Base-by-base conservation (phyloP, 2,797 vertebrate genomes). In the Hipposideros larvatus region DNA sequence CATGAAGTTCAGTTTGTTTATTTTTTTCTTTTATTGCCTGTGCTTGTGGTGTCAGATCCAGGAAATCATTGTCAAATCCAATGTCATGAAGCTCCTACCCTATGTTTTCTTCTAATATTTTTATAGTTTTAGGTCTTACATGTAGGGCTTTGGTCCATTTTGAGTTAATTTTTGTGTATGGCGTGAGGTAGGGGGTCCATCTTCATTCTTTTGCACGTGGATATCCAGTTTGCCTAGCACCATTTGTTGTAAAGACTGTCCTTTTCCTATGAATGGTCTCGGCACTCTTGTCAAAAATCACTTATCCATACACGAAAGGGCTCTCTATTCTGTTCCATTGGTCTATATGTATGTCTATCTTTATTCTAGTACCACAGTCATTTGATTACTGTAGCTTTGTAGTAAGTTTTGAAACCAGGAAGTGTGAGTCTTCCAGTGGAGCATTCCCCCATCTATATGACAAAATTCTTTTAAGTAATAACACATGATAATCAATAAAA, bases 381-480 rank as follows among this genome's bases (percentile, higher is more conserved):
- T 79, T 43, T 28, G 16, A 82, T 71, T 43, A 71, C 37, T 34
- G 22, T 46, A 65, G 46, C 46, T 73, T 93, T 65, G 22, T 53
- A 9, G 8, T 63, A 74, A 94, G 51, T 88, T 94, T 93, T 74
- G 68, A 89, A 94, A 74, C 59, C 37, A 48, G 48, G 46, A 82
- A 82, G 48, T 74, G 13, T 82, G 77, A 55, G 37, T 73, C 48
- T 13, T 24, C 31, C 66, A 82, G 1, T 74, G 57, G 31, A 65
- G n/a, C 51, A 51, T 59, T n/a, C 3, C 65, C 48, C 34, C 24
- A 41, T 53, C 63, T 84, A 18, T 43, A n/a, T 73, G 15, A 46
- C 14, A 57, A 87, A 73, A 65, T 43, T 65, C 7, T 80, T 74
- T 82, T 88, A 70, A 41, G 37, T 48, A 74, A 87, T 37, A 91